These are phyloP conservation scores for Fundulus diaphanus DNA, from an alignment of 2,797 vertebrate species.

Conservation along the genomic window DNA sequence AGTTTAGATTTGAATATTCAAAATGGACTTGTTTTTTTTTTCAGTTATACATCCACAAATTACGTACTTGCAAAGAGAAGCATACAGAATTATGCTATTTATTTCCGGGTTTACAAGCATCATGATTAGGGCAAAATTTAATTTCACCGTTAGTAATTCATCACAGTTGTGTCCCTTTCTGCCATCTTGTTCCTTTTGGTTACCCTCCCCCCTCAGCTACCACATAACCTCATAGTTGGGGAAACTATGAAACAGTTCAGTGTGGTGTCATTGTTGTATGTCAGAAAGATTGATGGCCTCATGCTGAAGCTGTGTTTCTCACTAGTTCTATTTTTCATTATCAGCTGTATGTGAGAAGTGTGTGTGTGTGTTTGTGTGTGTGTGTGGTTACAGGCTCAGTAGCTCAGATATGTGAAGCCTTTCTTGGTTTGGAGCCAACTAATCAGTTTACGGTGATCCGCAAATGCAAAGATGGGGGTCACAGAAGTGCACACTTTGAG, in stretches of 20 bases:
- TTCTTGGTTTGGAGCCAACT: constrained; percentile 60
- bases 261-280: constrained; percentile 76
- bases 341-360: constrained; percentile 80
- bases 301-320: constrained; percentile 81
- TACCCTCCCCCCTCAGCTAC: constrained; percentile 15
- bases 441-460: constrained; percentile 65
- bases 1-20: constrained; percentile 1
- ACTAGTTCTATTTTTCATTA: constrained; percentile 79
- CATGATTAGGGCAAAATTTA: constrained; percentile 13
- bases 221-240: constrained; percentile 64
- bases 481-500: constrained; percentile 21
- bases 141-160: constrained; percentile 13
- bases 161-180: constrained; percentile 23
- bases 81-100: background rate
- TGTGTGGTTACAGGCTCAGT: constrained; percentile 53
- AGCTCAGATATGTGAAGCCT: constrained; percentile 64
- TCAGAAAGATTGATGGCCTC: constrained; percentile 82
- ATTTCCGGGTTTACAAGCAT: constrained; percentile 3
- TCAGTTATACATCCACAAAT: background rate
- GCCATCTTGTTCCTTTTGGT: constrained; percentile 12
- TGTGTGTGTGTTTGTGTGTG: constrained; percentile 68
- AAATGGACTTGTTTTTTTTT: background rate
- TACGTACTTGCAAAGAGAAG: background rate
- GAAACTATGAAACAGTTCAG: constrained; percentile 66
- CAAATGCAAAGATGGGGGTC: constrained; percentile 66